These are phyloP conservation scores for Anguilla megastoma DNA, from an alignment of 2,797 vertebrate genomes.

Conservation along the genomic window DNA sequence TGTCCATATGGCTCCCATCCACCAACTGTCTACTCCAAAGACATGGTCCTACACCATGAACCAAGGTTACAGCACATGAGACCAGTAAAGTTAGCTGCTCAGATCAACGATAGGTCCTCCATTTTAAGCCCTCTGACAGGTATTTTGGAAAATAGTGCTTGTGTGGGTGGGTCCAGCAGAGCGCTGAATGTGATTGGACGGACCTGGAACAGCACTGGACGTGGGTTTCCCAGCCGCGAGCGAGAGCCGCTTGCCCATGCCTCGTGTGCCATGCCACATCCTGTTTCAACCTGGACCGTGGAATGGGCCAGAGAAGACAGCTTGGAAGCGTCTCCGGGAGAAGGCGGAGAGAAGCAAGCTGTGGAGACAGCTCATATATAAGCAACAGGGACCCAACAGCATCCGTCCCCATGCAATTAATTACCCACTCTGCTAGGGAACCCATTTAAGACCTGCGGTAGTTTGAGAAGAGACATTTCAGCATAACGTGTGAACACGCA, in stretches of 20 bases:
- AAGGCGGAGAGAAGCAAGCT: slow-evolving; percentile 26
- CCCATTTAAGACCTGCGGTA: neutral
- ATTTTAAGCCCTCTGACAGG: neutral
- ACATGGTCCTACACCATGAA: slow-evolving; percentile 20
- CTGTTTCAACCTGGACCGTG: slow-evolving; percentile 25
- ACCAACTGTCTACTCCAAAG: slow-evolving; percentile 35
- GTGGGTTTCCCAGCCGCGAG: neutral
- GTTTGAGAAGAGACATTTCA: neutral
- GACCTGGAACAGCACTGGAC: slow-evolving; percentile 1
- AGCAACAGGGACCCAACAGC: neutral
- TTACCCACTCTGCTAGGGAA: slow-evolving; percentile 7
- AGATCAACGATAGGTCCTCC: neutral
- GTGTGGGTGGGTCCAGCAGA: neutral
- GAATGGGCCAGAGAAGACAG: slow-evolving; percentile 13
- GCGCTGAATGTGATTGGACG: neutral
- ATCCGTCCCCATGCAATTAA: neutral
- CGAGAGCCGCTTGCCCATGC: neutral
- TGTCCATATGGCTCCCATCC: slow-evolving; percentile 35
- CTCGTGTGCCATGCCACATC: slow-evolving; percentile 9
- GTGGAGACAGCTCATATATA: slow-evolving; percentile 21
- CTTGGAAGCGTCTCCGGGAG: slow-evolving; percentile 28
- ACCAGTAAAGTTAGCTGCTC: slow-evolving; percentile 6
- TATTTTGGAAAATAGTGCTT: neutral
- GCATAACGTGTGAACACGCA: neutral
- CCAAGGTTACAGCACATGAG: slow-evolving; percentile 24